These are phyloP conservation scores for Nasonia vitripennis DNA, from an alignment of 1,140 invertebrate species.

Conservation along the genomic window DNA sequence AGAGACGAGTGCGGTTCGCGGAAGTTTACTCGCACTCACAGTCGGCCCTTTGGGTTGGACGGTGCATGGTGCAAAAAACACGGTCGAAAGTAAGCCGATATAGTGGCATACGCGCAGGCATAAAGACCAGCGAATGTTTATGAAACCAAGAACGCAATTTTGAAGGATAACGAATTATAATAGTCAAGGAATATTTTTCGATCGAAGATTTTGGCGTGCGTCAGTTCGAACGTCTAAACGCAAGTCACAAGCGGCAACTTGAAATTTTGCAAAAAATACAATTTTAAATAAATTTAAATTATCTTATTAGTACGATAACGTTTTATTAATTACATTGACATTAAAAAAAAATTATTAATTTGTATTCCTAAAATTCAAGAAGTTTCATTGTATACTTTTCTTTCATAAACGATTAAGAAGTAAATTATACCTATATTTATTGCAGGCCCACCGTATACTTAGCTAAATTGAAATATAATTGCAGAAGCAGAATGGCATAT, in stretches of 20 bases:
- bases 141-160: neutral
- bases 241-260: neutral
- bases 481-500: no score
- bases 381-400: no score
- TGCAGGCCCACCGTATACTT: no score
- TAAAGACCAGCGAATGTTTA: neutral
- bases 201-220: constrained; percentile 16
- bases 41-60: constrained; percentile 14
- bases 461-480: no score
- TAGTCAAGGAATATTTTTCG: constrained; percentile 27
- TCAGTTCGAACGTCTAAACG: neutral
- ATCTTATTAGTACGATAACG: no score
- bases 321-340: no score
- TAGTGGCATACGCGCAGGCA: neutral
- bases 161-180: neutral
- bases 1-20: neutral
- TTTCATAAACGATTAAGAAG: no score
- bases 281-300: no score
- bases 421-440: no score
- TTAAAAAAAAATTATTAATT: no score
- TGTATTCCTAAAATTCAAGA: no score
- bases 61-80: neutral
- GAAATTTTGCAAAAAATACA: constrained; percentile 9
- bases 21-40: neutral
- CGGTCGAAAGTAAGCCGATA: neutral